phyloP scores from a whole-genome alignment of 2,797 vertebrate genomes.

The Limnodromus scolopaceus region DNA sequence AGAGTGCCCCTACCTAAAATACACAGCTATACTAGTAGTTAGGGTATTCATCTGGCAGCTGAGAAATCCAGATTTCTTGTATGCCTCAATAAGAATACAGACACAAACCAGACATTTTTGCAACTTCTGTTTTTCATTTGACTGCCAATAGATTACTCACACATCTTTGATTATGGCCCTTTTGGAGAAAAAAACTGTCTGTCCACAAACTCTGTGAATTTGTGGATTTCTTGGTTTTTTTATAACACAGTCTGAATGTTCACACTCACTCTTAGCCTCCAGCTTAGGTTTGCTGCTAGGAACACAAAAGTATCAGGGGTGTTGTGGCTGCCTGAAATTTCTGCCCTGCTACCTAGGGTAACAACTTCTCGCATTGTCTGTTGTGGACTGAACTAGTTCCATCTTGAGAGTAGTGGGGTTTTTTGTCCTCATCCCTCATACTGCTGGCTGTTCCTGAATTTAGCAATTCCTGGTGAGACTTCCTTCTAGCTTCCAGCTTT shows the following conservation, averaged over 20 bases:
- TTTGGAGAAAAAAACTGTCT: neutral
- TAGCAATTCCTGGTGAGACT: neutral
- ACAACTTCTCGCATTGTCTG: neutral
- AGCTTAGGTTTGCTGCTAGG: neutral
- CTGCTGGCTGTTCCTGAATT: neutral
- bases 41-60: neutral
- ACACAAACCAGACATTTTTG: neutral
- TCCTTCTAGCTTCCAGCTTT: neutral
- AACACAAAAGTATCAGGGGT: neutral
- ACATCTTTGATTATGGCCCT: neutral
- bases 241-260: neutral
- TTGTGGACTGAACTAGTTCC: neutral
- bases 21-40: neutral
- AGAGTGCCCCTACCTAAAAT: neutral
- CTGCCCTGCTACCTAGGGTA: neutral
- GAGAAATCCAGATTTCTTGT: neutral
- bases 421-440: neutral
- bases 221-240: neutral
- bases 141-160: neutral
- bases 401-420: fast-evolving
- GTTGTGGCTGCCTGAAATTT: neutral
- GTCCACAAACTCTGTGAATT: neutral
- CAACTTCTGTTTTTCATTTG: neutral
- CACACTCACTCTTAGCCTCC: neutral
- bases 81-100: neutral